Conservation (phyloP, 2,113 vertebrate genomes). For the Macrotis lagotis region DNA sequence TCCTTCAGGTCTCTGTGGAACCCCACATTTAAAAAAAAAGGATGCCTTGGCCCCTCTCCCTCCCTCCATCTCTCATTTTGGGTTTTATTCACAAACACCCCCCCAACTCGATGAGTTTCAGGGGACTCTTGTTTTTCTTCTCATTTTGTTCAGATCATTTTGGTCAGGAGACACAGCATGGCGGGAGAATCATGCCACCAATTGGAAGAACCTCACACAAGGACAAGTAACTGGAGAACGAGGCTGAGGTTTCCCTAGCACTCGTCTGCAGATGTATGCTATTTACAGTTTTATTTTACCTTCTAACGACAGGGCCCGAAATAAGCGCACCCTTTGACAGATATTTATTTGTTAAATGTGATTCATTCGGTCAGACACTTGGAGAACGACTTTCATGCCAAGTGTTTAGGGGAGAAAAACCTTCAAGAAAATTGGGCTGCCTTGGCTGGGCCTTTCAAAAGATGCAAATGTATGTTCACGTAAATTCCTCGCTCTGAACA, state of each 20-base stretch:
- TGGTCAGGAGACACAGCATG: slow-evolving; percentile 75
- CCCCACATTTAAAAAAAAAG: background rate
- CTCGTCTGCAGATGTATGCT: slow-evolving; percentile 89
- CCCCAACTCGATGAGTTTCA: slow-evolving; percentile 36
- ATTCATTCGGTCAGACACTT: slow-evolving; percentile 88
- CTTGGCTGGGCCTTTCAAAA: slow-evolving; percentile 82
- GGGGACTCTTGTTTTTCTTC: slow-evolving; percentile 45
- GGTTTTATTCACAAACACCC: slow-evolving; percentile 11
- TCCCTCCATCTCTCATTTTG: slow-evolving; percentile 29
- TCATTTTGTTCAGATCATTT: slow-evolving; percentile 58
- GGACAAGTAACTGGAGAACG: slow-evolving; percentile 87
- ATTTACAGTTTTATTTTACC: slow-evolving; percentile 90
- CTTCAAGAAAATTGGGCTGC: slow-evolving; percentile 73
- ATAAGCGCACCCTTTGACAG: slow-evolving; percentile 89
- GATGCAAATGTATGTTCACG: slow-evolving; percentile 84
- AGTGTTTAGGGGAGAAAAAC: slow-evolving; percentile 66
- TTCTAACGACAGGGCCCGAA: slow-evolving; percentile 88
- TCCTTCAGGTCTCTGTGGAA: background rate
- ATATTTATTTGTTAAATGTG: slow-evolving; percentile 90
- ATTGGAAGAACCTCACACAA: slow-evolving; percentile 83
- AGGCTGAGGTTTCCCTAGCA: slow-evolving; percentile 87
- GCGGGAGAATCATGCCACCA: slow-evolving; percentile 83
- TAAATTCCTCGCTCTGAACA: slow-evolving; percentile 84
- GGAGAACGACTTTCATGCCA: slow-evolving; percentile 84
- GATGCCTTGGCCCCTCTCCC: background rate